phyloP scores from a whole-genome alignment of 2,113 vertebrate species.

The Zingel zingel region DNA sequence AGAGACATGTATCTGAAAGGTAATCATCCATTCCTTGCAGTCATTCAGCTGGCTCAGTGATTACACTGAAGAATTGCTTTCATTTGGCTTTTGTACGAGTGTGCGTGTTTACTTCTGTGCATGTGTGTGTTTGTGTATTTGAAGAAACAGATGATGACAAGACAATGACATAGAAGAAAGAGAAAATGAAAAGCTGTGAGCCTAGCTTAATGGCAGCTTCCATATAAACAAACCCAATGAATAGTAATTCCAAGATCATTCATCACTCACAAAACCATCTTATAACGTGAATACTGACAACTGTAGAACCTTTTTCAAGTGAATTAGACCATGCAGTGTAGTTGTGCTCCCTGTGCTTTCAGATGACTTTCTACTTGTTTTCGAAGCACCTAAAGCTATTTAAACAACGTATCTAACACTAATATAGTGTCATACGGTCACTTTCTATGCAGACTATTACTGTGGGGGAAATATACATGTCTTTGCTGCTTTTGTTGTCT shows the following conservation, averaged over 20 bases:
- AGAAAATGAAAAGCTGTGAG: constrained; percentile 19
- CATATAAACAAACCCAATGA: neutral
- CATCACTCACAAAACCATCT: neutral
- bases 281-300: neutral
- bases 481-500: neutral
- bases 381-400: neutral
- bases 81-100: constrained; percentile 14
- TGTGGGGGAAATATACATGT: neutral
- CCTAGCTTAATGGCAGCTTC: constrained; percentile 1
- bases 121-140: constrained; percentile 13
- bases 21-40: constrained; percentile 39
- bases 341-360: neutral
- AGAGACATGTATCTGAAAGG: constrained; percentile 20
- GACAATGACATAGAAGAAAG: constrained; percentile 21
- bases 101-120: constrained; percentile 13
- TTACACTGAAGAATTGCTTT: constrained; percentile 27
- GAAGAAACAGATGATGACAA: constrained; percentile 17
- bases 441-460: neutral
- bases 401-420: neutral
- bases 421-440: neutral
- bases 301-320: neutral
- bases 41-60: constrained; percentile 36
- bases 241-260: constrained; percentile 1
- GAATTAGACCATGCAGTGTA: constrained; percentile 8
- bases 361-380: neutral